Evolutionary conservation across 2,113 vertebrate genomes (phyloP), one percentile per base, ranked within the genome.

Genomic region (Forbesichthys papilliferus): DNA sequence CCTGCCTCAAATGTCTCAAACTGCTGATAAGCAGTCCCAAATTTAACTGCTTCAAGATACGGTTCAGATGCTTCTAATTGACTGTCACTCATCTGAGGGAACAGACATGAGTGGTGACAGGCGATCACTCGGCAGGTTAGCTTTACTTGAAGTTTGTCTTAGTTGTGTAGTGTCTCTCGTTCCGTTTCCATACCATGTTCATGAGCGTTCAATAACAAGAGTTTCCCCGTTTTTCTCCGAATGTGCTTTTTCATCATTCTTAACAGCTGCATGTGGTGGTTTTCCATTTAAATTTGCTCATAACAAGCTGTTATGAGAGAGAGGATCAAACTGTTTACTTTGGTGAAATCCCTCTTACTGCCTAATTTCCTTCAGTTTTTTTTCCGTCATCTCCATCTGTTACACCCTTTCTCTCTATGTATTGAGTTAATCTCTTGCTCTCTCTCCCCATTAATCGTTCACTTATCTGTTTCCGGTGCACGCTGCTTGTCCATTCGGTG

Each of bases 1-100:
- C 34, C 42, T 46, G 59, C 54, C 42, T 63, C 60, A 4, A 64
- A 4, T 55, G n/a, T 62, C 34, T 60, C 60, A 78, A 77, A 79
- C 72, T 65, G 63, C 20, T 51, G 53, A 52, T 67, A 84, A 69
- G 48, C 10, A 76, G 57, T 48, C 64, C 64, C 33, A 76, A 77
- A 77, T 74, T 69, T 55, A 81, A 82, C 48, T 52, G 46, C 56
- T 81, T 70, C 63, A 54, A 54, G 62, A 69, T 69, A 54, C 33
- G 56, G 62, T 77, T 77, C 71, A 68, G 61, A 67, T 67, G 52
- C 42, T 60, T 48, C 79, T 85, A 82, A 87, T 83, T 80, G 71
- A 74, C 71, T 73, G 57, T 70, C 73, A 70, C 59, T 75, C 49
- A 52, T 52, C 49, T 52, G 49, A 52, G 49, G 9, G 49, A 52